These are phyloP conservation scores for Zoanthus sociatus DNA, from an alignment of 92 coral and sea anemone species.

Conservation along the genomic window DNA sequence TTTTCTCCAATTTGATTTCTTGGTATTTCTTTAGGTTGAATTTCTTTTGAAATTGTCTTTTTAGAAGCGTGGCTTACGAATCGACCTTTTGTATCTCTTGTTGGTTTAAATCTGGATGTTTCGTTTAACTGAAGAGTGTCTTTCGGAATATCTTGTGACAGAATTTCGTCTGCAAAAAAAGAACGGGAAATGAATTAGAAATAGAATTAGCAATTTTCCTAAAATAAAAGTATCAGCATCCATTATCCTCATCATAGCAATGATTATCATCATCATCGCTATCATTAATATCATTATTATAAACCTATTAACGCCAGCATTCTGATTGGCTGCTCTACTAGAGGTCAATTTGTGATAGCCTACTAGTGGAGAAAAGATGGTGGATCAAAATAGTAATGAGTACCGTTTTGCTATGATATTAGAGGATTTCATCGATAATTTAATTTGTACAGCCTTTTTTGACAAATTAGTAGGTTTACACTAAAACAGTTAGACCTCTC, in stretches of 20 bases:
- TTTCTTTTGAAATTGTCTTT: neutral
- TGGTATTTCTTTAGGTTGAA: neutral
- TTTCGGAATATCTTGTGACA: neutral
- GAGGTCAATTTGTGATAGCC: too few relatives aligned
- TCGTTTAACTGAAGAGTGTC: neutral
- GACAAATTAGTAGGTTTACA: too few relatives aligned
- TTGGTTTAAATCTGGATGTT: constrained; percentile 20
- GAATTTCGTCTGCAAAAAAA: neutral
- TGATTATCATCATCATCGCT: neutral
- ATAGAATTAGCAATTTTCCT: neutral
- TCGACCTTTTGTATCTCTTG: constrained; percentile 29
- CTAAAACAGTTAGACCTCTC: too few relatives aligned
- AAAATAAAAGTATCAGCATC: too few relatives aligned
- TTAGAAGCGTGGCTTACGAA: neutral
- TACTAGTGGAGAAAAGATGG: too few relatives aligned
- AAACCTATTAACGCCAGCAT: too few relatives aligned
- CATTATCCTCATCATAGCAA: neutral
- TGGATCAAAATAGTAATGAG: too few relatives aligned
- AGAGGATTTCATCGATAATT: too few relatives aligned
- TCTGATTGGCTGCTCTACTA: too few relatives aligned
- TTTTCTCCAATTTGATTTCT: constrained; percentile 37
- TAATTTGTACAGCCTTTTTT: too few relatives aligned
- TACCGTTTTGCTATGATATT: too few relatives aligned
- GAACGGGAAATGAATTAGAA: neutral
- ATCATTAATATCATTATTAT: neutral